Percentiles rank a stretch among this genome's conserved stretches.
These are phyloP conservation scores for Alosa alosa DNA, from an alignment of 2,113 vertebrate species.

Conservation along the genomic window DNA sequence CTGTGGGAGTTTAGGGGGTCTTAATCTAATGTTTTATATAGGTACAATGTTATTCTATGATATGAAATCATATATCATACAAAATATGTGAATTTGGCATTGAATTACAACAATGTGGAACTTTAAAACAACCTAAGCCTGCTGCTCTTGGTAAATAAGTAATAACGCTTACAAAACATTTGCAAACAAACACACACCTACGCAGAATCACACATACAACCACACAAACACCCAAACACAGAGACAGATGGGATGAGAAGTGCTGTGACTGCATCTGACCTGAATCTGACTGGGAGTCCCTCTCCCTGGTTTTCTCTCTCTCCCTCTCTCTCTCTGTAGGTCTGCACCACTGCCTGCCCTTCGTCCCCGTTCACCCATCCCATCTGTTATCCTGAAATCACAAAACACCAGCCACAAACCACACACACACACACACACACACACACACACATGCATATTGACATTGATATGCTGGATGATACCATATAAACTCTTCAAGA, in stretches of 20 bases:
- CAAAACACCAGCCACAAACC: background rate
- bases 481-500: background rate
- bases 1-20: background rate
- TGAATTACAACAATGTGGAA: background rate
- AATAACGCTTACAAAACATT: too few species aligned
- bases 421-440: conserved; percentile 1
- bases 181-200: background rate
- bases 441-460: background rate
- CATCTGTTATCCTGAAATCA: conserved; percentile 7
- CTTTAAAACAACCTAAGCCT: too few species aligned
- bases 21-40: background rate
- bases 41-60: too few species aligned
- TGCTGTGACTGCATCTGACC: conserved; percentile 4
- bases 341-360: background rate
- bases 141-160: too few species aligned
- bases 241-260: background rate
- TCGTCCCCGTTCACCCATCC: background rate
- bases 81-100: background rate
- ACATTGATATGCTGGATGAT: background rate
- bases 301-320: background rate
- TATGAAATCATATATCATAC: too few species aligned
- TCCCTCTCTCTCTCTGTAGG: background rate
- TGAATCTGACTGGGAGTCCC: conserved; percentile 13
- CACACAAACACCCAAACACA: conserved; percentile 17
- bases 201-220: background rate